phyloP scores from a whole-genome alignment of 1,140 invertebrate genomes.

The Mycetomoellerius zeteki region DNA sequence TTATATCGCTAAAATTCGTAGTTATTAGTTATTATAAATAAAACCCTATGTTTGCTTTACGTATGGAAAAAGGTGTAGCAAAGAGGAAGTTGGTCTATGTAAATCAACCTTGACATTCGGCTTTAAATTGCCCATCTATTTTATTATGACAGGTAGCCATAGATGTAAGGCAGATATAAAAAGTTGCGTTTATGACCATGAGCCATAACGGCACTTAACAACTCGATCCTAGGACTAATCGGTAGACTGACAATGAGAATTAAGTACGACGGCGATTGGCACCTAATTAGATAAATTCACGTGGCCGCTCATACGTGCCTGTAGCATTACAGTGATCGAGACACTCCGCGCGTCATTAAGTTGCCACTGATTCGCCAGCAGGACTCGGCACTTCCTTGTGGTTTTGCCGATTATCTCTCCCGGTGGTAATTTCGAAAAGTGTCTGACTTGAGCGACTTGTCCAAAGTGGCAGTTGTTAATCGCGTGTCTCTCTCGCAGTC shows the following conservation, averaged over 20 bases:
- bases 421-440: slow-evolving; percentile 24
- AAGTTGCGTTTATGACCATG: not conserved
- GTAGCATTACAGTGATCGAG: not conserved
- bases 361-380: not conserved
- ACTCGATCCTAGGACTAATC: slow-evolving; percentile 31
- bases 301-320: not conserved
- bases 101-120: slow-evolving; percentile 49
- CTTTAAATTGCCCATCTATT: not conserved
- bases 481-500: not conserved
- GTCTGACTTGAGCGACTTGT: slow-evolving; percentile 9
- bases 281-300: slow-evolving; percentile 52
- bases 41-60: not conserved
- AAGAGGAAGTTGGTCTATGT: not conserved
- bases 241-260: slow-evolving; percentile 23
- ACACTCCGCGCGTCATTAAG: slow-evolving; percentile 26
- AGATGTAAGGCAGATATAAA: slow-evolving; percentile 6
- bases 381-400: slow-evolving; percentile 23
- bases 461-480: slow-evolving; percentile 30
- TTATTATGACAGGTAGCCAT: not conserved
- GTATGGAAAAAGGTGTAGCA: not conserved
- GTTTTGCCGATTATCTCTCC: slow-evolving; percentile 34
- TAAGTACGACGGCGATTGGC: slow-evolving; percentile 22
- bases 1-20: not conserved
- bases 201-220: slow-evolving; percentile 55
- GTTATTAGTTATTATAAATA: not conserved